phyloP scores from a whole-genome alignment of 2,797 vertebrate species.

The Karalla daura region DNA sequence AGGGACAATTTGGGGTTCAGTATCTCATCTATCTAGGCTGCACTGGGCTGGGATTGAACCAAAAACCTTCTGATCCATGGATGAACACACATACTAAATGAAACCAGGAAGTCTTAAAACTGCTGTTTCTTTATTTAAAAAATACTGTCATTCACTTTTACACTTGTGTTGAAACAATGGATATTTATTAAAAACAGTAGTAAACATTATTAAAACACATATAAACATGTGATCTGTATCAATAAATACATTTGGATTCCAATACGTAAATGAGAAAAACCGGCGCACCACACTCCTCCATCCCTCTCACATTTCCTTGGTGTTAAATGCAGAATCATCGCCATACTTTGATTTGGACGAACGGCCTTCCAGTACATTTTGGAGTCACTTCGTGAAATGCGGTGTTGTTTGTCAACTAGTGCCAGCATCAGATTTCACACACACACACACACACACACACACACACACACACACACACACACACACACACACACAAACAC shows the following conservation, averaged over 20 bases:
- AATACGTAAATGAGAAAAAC: conserved; percentile 13
- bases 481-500: conserved; percentile 28
- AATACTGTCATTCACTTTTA: conserved; percentile 5
- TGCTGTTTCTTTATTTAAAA: background rate
- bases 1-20: too few species aligned
- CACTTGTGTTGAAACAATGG: conserved; percentile 5
- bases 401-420: conserved; percentile 2
- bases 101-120: too few species aligned
- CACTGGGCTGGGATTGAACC: too few species aligned
- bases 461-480: conserved; percentile 26
- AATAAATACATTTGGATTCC: conserved; percentile 63
- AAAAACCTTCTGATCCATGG: too few species aligned
- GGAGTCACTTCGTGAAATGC: conserved; percentile 23
- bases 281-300: background rate
- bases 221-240: background rate
- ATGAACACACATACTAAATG: too few species aligned
- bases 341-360: conserved; percentile 17
- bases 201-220: background rate
- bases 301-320: background rate
- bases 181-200: conserved; percentile 15
- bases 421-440: background rate
- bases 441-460: conserved; percentile 23
- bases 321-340: background rate
- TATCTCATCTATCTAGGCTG: too few species aligned
- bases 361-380: background rate